Evolutionary conservation across 2,888 invertebrate genomes (phyloP), one percentile per base, ranked within the genome.

Genomic region (Lampropteryx suffumata): DNA sequence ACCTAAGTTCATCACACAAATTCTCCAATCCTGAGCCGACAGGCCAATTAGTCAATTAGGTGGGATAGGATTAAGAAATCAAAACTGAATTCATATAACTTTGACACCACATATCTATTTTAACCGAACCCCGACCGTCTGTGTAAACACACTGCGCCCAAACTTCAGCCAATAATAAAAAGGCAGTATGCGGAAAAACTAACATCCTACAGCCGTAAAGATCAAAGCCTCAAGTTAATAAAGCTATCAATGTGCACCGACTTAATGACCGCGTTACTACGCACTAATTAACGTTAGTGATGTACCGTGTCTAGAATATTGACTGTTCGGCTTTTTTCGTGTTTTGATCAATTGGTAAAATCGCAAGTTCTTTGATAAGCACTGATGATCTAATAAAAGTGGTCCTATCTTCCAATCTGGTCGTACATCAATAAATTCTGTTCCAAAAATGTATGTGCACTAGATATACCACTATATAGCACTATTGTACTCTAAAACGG

Each of bases 111-210:
- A 84, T 70, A 82, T 83, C 87, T 89, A 89, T 89, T 89, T 89
- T 76, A 73, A 78, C 73, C 73, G 65, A 68, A 71, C 76, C 75
- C 67, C 79, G 69, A 75, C 73, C 76, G 84, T 73, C 78, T 84
- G 84, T 85, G 58, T 89, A 90, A 89, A 90, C 87, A 89, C 76
- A 79, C 82, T 71, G 79, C 79, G 84, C 84, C 89, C 89, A 84
- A 89, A 87, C 87, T 87, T 88, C 84, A 77, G 81, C 81, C 88
- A 88, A 89, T 87, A 82, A 88, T 88, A 89, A 90, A 89, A 89
- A 89, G 84, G 81, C 85, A 86, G 80, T 86, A 81, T 86, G 87
- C 86, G 88, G 89, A 88, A 89, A 89, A 89, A 90, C 89, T 89
- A 90, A 90, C 90, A 90, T 89, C 89, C 89, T 88, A 73, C 71